phyloP scores from a whole-genome alignment of 2,888 invertebrate genomes.

The Stegana nigrithorax region DNA sequence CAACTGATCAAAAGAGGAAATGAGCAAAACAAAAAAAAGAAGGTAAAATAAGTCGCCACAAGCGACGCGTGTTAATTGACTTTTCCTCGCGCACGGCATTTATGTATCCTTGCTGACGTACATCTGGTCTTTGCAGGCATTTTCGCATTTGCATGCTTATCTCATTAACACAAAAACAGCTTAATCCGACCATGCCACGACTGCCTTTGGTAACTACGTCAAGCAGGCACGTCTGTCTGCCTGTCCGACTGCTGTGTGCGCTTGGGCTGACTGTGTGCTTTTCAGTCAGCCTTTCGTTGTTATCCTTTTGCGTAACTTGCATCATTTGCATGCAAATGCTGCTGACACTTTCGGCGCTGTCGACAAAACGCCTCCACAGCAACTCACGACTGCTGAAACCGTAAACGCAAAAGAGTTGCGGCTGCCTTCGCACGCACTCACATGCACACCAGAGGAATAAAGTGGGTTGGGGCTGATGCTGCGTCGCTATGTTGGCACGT shows the following conservation, averaged over 20 bases:
- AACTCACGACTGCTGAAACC: too few relatives aligned
- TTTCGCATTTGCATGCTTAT: constrained; percentile 46
- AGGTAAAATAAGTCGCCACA: too few relatives aligned
- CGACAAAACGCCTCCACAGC: neutral
- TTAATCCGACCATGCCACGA: too few relatives aligned
- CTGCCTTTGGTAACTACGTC: too few relatives aligned
- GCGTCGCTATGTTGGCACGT: neutral
- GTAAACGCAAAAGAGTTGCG: too few relatives aligned
- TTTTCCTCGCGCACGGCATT: neutral
- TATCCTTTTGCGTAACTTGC: neutral
- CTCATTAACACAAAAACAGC: constrained; percentile 55
- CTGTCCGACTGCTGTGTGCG: neutral
- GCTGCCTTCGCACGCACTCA: too few relatives aligned
- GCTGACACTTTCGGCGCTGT: neutral
- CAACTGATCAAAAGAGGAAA: too few relatives aligned
- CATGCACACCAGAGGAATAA: neutral
- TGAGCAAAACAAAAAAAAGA: too few relatives aligned
- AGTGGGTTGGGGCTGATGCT: neutral
- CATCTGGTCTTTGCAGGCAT: neutral
- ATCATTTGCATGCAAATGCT: constrained; percentile 11
- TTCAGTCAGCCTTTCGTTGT: neutral
- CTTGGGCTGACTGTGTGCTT: neutral
- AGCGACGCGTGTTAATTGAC: neutral
- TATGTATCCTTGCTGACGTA: too few relatives aligned
- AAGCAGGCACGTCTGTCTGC: too few relatives aligned